These are phyloP conservation scores for Eublepharis macularius DNA, from an alignment of 2,113 vertebrate genomes.

Conservation along the genomic window DNA sequence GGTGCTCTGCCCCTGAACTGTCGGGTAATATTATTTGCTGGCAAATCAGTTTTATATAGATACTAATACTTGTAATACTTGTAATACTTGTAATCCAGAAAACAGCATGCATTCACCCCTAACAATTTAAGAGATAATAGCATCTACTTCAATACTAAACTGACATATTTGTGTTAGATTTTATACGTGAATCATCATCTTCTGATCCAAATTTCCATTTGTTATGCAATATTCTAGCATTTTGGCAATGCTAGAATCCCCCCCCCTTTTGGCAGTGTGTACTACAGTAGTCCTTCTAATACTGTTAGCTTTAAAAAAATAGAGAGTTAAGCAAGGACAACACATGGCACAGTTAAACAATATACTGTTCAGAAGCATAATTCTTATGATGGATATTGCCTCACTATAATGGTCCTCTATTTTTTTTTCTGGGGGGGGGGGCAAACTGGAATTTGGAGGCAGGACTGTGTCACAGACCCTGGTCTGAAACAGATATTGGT, in stretches of 20 bases:
- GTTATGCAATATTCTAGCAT: neutral
- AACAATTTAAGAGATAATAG: conserved; percentile 42
- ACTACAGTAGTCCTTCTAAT: conserved; percentile 16
- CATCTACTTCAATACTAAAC: conserved; percentile 39
- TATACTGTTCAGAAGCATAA: conserved; percentile 20
- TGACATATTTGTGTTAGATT: conserved; percentile 21
- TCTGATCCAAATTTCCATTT: conserved; percentile 47
- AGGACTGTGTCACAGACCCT: neutral
- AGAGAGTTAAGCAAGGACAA: neutral
- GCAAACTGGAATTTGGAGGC: neutral
- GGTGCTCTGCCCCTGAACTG: conserved; percentile 28
- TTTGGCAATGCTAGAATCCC: neutral
- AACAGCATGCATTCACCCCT: conserved; percentile 58
- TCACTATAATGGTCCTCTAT: neutral
- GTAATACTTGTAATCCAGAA: conserved; percentile 48
- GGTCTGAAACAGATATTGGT: too few species aligned
- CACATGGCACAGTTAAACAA: neutral
- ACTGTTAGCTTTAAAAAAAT: neutral
- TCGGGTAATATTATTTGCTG: conserved; percentile 64
- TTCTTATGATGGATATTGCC: neutral
- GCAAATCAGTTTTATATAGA: conserved; percentile 43
- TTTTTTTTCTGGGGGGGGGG: neutral
- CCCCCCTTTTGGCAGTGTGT: accelerated
- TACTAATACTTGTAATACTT: conserved; percentile 33
- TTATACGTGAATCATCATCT: conserved; percentile 30